These are phyloP conservation scores for Caranx ignobilis DNA, from an alignment of 2,113 vertebrate species.

Conservation along the genomic window DNA sequence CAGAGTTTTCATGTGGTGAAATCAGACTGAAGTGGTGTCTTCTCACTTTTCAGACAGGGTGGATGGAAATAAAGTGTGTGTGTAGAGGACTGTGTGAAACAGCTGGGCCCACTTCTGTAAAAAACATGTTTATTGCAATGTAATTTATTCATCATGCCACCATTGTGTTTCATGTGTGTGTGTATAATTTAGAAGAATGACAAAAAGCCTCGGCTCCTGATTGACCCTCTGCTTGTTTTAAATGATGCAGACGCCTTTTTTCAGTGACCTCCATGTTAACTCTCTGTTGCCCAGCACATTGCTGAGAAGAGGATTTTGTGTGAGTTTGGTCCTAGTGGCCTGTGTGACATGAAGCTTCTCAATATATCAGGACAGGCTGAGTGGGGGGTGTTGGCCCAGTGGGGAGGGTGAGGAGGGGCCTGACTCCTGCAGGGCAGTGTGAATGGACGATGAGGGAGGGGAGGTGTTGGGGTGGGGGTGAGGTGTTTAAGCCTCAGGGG, in stretches of 20 bases:
- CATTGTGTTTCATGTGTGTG: too few species aligned
- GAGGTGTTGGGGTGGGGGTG: constrained; percentile 7
- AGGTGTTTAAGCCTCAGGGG: constrained; percentile 30
- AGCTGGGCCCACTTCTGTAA: too few species aligned
- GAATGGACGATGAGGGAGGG: constrained; percentile 27
- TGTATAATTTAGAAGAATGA: too few species aligned
- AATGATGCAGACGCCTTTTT: neutral
- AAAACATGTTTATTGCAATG: too few species aligned
- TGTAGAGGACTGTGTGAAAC: too few species aligned
- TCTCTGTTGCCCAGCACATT: neutral
- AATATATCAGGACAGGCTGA: neutral
- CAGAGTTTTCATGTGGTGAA: too few species aligned
- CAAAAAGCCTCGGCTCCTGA: too few species aligned
- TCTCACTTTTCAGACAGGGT: too few species aligned
- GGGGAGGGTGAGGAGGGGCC: neutral
- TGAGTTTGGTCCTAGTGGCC: constrained; percentile 2
- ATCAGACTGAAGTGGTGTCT: too few species aligned
- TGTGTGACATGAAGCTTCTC: constrained; percentile 11
- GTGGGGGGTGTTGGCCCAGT: neutral
- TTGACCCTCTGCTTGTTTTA: neutral
- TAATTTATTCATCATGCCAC: too few species aligned
- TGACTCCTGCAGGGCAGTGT: constrained; percentile 29
- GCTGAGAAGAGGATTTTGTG: neutral
- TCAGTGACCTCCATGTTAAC: neutral
- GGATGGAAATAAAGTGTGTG: too few species aligned